Conservation (phyloP, 1,140 invertebrate genomes). For the Apis laboriosa region DNA sequence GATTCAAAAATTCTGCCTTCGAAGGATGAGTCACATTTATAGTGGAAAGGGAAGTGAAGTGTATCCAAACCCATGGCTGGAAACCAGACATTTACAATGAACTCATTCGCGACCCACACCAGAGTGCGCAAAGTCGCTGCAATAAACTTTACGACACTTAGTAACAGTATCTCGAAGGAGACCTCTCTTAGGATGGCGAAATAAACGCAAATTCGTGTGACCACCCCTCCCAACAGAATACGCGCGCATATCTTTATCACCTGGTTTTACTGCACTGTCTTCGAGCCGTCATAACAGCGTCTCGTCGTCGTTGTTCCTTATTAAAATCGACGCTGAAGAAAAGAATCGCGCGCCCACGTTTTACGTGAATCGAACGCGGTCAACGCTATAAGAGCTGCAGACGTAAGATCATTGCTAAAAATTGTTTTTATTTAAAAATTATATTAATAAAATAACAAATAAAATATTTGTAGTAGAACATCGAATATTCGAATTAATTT, state of each 20-base stretch:
- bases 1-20: not conserved
- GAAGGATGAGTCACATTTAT: constrained; percentile 22
- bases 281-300: constrained; percentile 63
- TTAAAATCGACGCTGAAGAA: constrained; percentile 59
- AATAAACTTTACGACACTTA: constrained; percentile 67
- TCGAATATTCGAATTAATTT: too few relatives aligned
- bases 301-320: constrained; percentile 61
- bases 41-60: not conserved
- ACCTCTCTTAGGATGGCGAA: constrained; percentile 27
- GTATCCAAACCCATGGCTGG: constrained; percentile 4
- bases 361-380: constrained; percentile 16
- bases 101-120: constrained; percentile 64
- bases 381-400: constrained; percentile 35
- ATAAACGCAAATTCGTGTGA: constrained; percentile 24
- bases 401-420: not conserved
- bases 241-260: constrained; percentile 62
- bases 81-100: constrained; percentile 60
- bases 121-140: constrained; percentile 44
- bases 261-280: constrained; percentile 63
- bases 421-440: too few relatives aligned
- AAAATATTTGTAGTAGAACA: too few relatives aligned
- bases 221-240: constrained; percentile 13
- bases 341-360: constrained; percentile 57
- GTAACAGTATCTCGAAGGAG: constrained; percentile 60
- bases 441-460: too few relatives aligned